phyloP scores from a whole-genome alignment of 2,888 invertebrate genomes.

The Odontomyia ornata region DNA sequence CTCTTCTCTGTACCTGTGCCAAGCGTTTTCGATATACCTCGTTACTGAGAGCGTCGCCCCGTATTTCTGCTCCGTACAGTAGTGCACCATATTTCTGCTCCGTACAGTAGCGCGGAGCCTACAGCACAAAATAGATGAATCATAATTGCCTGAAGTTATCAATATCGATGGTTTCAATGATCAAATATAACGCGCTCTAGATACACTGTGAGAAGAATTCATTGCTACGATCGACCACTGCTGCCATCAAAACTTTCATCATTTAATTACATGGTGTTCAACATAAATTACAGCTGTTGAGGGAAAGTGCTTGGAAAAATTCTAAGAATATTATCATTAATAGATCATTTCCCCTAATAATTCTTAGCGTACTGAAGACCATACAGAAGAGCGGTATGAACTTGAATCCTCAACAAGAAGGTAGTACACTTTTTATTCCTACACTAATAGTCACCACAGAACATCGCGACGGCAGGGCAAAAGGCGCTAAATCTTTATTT shows the following conservation, averaged over 20 bases:
- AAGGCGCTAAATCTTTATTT: constrained; percentile 85
- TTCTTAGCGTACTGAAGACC: constrained; percentile 79
- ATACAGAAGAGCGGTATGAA: constrained; percentile 86
- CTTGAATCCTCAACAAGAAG: constrained; percentile 94
- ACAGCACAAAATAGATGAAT: constrained; percentile 75
- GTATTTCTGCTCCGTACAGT: too few relatives aligned
- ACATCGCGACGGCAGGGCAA: constrained; percentile 86
- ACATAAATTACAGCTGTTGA: constrained; percentile 86
- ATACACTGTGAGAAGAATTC: constrained; percentile 82
- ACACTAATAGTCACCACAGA: constrained; percentile 94
- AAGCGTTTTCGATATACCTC: too few relatives aligned
- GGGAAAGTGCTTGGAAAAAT: constrained; percentile 86
- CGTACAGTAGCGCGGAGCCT: too few relatives aligned
- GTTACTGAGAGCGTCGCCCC: too few relatives aligned
- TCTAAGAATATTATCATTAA: constrained; percentile 87
- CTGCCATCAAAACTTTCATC: constrained; percentile 79
- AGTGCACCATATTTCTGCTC: too few relatives aligned
- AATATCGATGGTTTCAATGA: constrained; percentile 74
- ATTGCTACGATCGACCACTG: constrained; percentile 80
- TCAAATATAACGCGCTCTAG: constrained; percentile 74
- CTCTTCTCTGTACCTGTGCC: too few relatives aligned
- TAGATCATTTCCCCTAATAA: constrained; percentile 86
- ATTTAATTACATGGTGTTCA: constrained; percentile 82
- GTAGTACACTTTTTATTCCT: constrained; percentile 86
- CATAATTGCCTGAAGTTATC: constrained; percentile 76